Evolutionary conservation across 2,113 vertebrate species (phyloP), one percentile per base, ranked within the genome.

Genomic region (Carollia perspicillata): DNA sequence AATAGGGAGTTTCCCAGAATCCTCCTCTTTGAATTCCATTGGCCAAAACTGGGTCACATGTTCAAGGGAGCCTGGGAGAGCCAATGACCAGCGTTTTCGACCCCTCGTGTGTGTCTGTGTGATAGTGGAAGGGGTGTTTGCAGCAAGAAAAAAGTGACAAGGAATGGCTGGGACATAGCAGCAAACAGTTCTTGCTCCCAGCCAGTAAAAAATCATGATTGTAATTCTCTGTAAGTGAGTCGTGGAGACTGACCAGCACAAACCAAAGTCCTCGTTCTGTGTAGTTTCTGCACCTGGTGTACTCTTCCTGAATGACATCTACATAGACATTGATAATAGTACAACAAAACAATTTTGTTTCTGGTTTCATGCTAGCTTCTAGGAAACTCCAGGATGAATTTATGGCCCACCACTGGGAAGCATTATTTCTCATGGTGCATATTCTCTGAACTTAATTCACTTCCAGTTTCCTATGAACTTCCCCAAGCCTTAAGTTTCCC

Each of bases 401-500:
- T 68, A 28, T 42, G n/a, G 5, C 18, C 28, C 5, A 71, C 26
- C 22, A 22, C 37, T 65, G 42, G 47, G 53, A 74, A 90, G n/a
- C 72, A 78, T 81, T 72, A 53, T 74, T 96, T 94, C 53, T 86
- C 71, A 30, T 33, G 23, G n/a, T 58, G 5, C 87, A 14, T 60
- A 63, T 49, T 85, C 84, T 93, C 60, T 83, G 88, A 94, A 68
- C 18, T 84, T 84, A 78, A 37, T 96, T 95, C 13, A 71, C 9
- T 90, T 88, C 1, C 5, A 78, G 51, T 23, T 88, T 94, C 28
- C 35, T 49, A 65, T 77, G 88, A 72, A 92, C 63, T 72, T 84
- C 30, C 72, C 33, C 30, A 5, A 85, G 8, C 6, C 77, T 97
- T 85, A 42, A 80, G 85, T 95, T 95, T 78, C 53, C 51, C 86